Evolutionary conservation across 1,140 invertebrate genomes (phyloP).

Genomic region (Pogonus chalceus): DNA sequence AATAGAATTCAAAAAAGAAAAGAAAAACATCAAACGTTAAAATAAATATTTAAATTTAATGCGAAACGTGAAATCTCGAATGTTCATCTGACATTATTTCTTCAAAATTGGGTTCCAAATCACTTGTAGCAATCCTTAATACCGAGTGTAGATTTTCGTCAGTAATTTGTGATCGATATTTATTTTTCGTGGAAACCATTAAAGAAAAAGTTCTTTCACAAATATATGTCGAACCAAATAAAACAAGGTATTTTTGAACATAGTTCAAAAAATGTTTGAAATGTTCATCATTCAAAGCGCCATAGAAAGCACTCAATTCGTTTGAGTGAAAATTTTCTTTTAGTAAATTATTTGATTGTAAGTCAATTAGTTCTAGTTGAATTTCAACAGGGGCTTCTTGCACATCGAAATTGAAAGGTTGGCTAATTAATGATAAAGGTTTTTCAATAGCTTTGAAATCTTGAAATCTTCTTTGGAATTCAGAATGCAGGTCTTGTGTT

Average conservation of each 20-base stretch:
- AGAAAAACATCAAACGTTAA: too few species aligned
- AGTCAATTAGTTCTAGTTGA: slow-evolving; percentile 14
- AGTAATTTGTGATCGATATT: slow-evolving; percentile 14
- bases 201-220: slow-evolving; percentile 17
- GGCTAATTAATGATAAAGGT: slow-evolving; percentile 18
- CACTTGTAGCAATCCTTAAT: slow-evolving; percentile 14
- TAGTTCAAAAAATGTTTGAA: slow-evolving; percentile 14
- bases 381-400: slow-evolving; percentile 10
- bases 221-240: slow-evolving; percentile 16
- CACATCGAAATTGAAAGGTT: slow-evolving; percentile 7
- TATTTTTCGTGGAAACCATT: slow-evolving; percentile 16
- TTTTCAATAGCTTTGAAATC: slow-evolving; percentile 9
- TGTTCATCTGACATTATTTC: slow-evolving; percentile 2
- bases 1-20: too few species aligned
- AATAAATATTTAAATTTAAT: too few species aligned
- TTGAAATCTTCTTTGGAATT: slow-evolving; percentile 14
- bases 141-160: slow-evolving; percentile 14
- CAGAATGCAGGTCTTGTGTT: slow-evolving; percentile 13
- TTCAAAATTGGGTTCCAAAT: slow-evolving; percentile 7
- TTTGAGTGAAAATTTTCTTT: slow-evolving; percentile 12
- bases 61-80: too few species aligned
- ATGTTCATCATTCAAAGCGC: slow-evolving; percentile 14
- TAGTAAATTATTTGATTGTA: background rate
- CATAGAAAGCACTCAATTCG: slow-evolving; percentile 10
- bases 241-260: slow-evolving; percentile 6